Conservation (phyloP, 92 coral and sea anemone genomes). For the Metridium senile region DNA sequence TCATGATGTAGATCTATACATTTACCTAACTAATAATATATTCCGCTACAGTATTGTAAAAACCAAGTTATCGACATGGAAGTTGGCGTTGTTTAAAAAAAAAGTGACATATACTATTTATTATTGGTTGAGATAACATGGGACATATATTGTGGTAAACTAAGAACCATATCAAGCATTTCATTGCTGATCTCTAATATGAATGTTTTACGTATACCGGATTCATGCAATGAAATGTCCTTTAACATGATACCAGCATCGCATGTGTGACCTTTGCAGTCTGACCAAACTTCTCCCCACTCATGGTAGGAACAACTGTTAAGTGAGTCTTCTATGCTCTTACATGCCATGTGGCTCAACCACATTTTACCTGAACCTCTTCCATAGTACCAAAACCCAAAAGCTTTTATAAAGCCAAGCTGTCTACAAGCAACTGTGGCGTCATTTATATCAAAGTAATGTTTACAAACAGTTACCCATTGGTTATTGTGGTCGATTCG, state of each 20-base stretch:
- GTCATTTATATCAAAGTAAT: not conserved
- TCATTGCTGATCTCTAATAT: too few species aligned
- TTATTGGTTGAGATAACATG: too few species aligned
- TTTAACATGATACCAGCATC: not conserved
- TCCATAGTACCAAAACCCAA: slow-evolving; percentile 6
- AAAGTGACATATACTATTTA: too few species aligned
- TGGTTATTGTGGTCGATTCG: not conserved
- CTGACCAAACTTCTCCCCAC: not conserved
- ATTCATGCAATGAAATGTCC: too few species aligned
- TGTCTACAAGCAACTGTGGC: slow-evolving; percentile 2
- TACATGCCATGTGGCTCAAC: not conserved
- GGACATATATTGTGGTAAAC: too few species aligned
- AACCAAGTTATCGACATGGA: too few species aligned
- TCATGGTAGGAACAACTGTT: not conserved
- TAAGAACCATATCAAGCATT: too few species aligned
- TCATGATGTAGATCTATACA: too few species aligned
- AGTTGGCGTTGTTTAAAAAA: too few species aligned
- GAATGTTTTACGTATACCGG: too few species aligned
- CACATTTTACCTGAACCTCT: slow-evolving; percentile 3
- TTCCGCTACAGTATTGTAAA: too few species aligned
- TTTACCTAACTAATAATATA: too few species aligned
- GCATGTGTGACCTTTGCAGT: not conserved
- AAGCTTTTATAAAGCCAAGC: not conserved
- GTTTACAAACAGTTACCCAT: not conserved
- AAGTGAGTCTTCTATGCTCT: not conserved